Conservation (phyloP, 2,888 invertebrate species). For the Meloe dianella region DNA sequence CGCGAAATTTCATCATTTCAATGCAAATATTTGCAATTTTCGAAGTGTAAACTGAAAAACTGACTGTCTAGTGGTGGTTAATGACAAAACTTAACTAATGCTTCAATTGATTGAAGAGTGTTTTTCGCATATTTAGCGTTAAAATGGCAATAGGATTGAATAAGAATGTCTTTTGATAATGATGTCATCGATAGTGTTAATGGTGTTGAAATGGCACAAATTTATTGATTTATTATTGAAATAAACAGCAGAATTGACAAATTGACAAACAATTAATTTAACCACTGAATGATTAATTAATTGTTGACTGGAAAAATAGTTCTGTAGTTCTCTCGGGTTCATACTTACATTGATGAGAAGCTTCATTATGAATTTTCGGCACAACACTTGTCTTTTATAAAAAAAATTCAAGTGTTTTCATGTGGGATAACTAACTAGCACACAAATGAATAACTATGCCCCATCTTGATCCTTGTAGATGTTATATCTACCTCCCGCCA, state of each 20-base stretch:
- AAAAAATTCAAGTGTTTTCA: neutral
- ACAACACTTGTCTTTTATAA: neutral
- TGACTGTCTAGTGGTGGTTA: too few species aligned
- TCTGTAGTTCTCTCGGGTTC: neutral
- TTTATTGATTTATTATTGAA: constrained; percentile 9
- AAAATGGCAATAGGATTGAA: neutral
- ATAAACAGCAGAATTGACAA: too few species aligned
- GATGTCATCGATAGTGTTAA: constrained; percentile 22
- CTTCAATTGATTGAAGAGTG: neutral
- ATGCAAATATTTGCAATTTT: neutral
- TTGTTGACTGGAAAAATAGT: neutral
- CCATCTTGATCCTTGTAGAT: constrained; percentile 26
- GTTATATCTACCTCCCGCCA: constrained; percentile 27
- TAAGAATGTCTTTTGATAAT: neutral
- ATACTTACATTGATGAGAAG: neutral
- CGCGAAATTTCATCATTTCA: neutral
- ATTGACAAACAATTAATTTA: neutral
- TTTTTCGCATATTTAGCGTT: neutral
- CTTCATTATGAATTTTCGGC: neutral
- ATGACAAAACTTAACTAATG: neutral
- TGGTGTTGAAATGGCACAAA: constrained; percentile 9
- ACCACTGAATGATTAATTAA: neutral
- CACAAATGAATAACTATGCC: constrained; percentile 13
- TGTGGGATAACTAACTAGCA: neutral
- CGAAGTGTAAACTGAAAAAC: too few species aligned